Evolutionary conservation across 1,140 invertebrate genomes (phyloP).

Genomic region (Drosophila repletoides): DNA sequence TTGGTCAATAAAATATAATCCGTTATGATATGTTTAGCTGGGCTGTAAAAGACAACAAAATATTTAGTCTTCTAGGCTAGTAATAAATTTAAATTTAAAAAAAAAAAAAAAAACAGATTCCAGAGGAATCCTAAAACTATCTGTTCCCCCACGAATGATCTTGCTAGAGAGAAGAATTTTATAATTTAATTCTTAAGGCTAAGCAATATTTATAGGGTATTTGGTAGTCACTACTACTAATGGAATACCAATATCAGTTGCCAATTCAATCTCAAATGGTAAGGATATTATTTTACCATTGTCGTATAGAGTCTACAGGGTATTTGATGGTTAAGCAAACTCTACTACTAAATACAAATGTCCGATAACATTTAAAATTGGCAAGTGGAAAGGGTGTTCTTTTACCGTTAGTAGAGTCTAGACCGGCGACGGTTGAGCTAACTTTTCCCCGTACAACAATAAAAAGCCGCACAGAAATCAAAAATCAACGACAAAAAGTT

Average conservation of each 20-base stretch:
- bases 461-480: constrained; percentile 69
- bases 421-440: constrained; percentile 41
- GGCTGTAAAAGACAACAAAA: constrained; percentile 4
- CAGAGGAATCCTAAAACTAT: too few species aligned
- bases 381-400: neutral
- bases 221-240: too few species aligned
- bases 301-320: too few species aligned
- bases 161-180: too few species aligned
- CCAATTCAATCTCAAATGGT: too few species aligned
- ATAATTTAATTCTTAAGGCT: too few species aligned
- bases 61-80: neutral
- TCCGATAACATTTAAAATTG: constrained; percentile 12
- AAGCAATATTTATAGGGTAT: too few species aligned
- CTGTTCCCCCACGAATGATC: too few species aligned
- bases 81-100: too few species aligned
- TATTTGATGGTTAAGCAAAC: neutral
- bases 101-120: too few species aligned
- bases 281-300: too few species aligned
- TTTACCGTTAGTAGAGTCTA: constrained; percentile 30
- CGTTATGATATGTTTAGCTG: constrained; percentile 17
- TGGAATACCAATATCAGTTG: too few species aligned
- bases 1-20: constrained; percentile 22
- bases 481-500: constrained; percentile 65
- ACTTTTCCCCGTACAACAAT: constrained; percentile 47
- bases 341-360: neutral